Percentiles rank a stretch among this genome's conserved stretches.
phyloP scores from a whole-genome alignment of 2,113 vertebrate genomes.

The Natator depressus region DNA sequence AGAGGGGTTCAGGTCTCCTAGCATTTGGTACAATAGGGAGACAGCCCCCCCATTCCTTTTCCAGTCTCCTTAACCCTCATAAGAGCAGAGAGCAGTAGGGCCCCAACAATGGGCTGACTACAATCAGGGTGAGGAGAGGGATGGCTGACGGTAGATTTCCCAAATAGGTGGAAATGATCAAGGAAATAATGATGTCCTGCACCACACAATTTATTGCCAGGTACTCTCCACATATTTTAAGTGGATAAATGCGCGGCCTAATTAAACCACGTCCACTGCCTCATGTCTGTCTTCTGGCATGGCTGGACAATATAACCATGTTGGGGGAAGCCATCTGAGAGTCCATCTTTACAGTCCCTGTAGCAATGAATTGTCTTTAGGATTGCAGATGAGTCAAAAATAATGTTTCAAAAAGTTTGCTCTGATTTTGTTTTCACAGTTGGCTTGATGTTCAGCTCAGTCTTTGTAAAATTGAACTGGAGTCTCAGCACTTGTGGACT shows the following conservation, averaged over 20 bases:
- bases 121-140: not conserved
- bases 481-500: constrained; percentile 8
- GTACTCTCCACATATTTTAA: not conserved
- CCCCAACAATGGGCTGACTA: not conserved
- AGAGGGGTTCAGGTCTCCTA: not conserved
- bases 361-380: not conserved
- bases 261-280: not conserved
- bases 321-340: not conserved
- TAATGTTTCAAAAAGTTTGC: constrained; percentile 45
- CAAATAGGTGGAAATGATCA: not conserved
- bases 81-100: not conserved
- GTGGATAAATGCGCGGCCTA: not conserved
- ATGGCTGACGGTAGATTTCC: not conserved
- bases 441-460: not conserved
- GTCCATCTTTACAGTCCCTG: not conserved
- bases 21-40: not conserved
- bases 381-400: constrained; percentile 42
- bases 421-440: not conserved
- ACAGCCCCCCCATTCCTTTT: not conserved
- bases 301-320: not conserved
- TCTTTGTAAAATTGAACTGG: constrained; percentile 25
- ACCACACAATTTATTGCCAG: not conserved
- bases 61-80: not conserved
- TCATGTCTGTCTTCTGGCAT: not conserved
- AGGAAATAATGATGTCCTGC: not conserved